Conservation (phyloP, 2,888 invertebrate genomes). For the Thymelicus acteon region DNA sequence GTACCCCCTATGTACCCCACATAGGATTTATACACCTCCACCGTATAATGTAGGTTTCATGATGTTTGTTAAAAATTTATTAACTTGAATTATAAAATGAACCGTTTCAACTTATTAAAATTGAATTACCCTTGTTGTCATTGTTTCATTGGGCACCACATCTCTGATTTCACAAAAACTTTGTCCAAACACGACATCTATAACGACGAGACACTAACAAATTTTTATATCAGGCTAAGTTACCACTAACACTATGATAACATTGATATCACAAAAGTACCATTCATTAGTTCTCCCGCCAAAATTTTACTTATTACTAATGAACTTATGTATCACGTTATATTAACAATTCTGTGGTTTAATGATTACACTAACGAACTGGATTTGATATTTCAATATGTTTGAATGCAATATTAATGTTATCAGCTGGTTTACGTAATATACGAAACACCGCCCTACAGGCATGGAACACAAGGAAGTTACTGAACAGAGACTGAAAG, state of each 20-base stretch:
- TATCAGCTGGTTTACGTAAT: conserved; percentile 75
- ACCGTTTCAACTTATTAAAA: neutral
- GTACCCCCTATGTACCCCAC: too few species aligned
- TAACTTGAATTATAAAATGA: too few species aligned
- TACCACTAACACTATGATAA: conserved; percentile 38
- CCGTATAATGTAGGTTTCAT: too few species aligned
- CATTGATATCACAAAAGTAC: neutral
- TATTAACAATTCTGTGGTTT: neutral
- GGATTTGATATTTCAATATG: neutral
- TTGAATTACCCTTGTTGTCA: conserved; percentile 73
- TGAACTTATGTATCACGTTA: neutral
- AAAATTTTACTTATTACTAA: conserved; percentile 8
- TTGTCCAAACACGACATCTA: conserved; percentile 69
- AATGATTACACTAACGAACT: neutral
- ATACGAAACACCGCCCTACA: conserved; percentile 75
- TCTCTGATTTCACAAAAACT: conserved; percentile 65
- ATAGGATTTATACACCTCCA: too few species aligned
- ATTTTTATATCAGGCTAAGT: conserved; percentile 61
- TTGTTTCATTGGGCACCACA: conserved; percentile 74
- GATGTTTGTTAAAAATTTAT: too few species aligned
- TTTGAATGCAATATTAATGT: conserved; percentile 58
- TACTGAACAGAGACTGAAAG: conserved; percentile 73
- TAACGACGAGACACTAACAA: conserved; percentile 50
- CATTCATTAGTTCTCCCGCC: conserved; percentile 27
- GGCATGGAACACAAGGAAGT: conserved; percentile 67